Evolutionary conservation across 2,888 invertebrate species (phyloP).

Genomic region (Cerastis rubricosa): DNA sequence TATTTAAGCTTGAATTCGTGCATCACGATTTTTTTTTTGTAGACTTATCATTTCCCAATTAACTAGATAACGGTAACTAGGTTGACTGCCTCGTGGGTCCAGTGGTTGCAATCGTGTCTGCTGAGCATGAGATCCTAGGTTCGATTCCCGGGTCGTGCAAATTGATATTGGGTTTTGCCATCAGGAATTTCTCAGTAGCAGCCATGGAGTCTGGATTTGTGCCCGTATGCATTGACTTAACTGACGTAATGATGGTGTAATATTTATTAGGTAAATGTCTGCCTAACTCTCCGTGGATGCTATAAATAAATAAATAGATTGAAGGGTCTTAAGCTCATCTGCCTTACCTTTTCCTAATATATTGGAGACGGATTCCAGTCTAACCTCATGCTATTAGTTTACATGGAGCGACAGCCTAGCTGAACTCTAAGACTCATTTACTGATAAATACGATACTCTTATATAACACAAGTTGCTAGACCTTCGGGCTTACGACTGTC

Average conservation of each 20-base stretch:
- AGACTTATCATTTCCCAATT: neutral
- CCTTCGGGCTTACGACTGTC: neutral
- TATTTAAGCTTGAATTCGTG: neutral
- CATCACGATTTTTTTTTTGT: neutral
- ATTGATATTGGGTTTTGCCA: neutral
- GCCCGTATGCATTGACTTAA: too few species aligned
- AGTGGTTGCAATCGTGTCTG: neutral
- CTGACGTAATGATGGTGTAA: too few species aligned
- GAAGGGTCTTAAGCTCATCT: neutral
- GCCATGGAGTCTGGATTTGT: neutral
- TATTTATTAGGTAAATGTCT: too few species aligned
- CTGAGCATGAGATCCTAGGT: neutral
- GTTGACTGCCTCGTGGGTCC: neutral
- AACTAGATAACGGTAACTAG: neutral
- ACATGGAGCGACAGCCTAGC: neutral
- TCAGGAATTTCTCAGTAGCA: neutral
- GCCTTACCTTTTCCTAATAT: neutral
- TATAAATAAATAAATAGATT: neutral
- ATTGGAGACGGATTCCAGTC: neutral
- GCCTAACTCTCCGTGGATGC: too few species aligned
- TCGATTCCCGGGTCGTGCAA: neutral
- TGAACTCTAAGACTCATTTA: neutral
- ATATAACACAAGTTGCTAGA: neutral
- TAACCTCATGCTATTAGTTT: neutral
- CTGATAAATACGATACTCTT: neutral